Evolutionary conservation across 2,888 invertebrate species (phyloP), one percentile per base, ranked within the genome.

Genomic region (Camptogramma bilineatum): DNA sequence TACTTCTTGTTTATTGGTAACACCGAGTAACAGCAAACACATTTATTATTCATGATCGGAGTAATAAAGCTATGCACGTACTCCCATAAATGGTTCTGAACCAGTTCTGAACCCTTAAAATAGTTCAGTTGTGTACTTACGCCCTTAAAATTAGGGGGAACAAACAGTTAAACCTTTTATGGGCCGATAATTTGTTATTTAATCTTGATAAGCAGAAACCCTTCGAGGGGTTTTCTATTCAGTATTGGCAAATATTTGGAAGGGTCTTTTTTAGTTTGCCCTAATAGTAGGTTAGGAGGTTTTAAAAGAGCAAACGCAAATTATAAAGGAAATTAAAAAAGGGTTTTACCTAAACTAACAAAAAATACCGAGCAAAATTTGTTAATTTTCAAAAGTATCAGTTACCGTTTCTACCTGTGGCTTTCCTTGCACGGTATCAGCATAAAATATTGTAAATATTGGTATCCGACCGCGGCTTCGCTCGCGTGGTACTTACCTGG

Each of bases 1-100:
- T 5, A 17, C 16, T 51, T 24, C 39, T 21, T 28, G n/a, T 54
- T 53, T 24, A 17, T 9, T 16, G 0, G 42, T 4, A 50, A 48
- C 24, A 24, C 44, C 39, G 48, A 47, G 53, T 39, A 54, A 61
- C 57, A 52, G 62, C 61, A 69, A 66, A 69, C 65, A 68, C 68
- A 70, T 76, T 39, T 67, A 72, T 54, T 72, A 74, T 76, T 74
- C 70, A 77, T 70, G 66, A 65, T 62, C 61, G 50, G 58, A 70
- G 53, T 70, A 66, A 68, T 70, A 69, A 63, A 68, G 61, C 60
- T 64, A 70, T 66, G 62, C 58, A 63, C 55, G 59, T 56, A 13
- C 46, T 52, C 28, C 34, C 48, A 44, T 24, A 63, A 58, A 52
- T 60, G 4, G 53, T 31, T 52, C 28, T 18, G 18, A 18, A n/a